These are phyloP conservation scores for Hesperophylax magnus DNA, from an alignment of 1,140 invertebrate species.

Conservation along the genomic window DNA sequence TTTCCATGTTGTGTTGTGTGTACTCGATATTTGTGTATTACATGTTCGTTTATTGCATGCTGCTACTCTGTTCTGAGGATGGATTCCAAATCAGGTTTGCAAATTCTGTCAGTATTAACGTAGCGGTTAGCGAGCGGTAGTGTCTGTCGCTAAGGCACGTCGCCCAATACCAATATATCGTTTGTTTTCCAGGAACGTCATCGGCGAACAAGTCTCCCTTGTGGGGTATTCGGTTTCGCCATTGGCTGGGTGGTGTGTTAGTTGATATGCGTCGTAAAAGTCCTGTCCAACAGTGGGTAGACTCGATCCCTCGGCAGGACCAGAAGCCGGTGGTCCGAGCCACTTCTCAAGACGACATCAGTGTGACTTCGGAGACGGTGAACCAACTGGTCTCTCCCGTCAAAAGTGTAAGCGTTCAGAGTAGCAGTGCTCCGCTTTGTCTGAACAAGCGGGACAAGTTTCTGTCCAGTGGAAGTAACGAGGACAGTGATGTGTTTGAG, in stretches of 20 bases:
- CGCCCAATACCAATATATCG: background rate
- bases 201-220: constrained; percentile 52
- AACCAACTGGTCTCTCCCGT: constrained; percentile 26
- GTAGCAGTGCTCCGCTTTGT: constrained; percentile 31
- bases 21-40: constrained; percentile 45
- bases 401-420: constrained; percentile 31
- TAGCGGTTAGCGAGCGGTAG: background rate
- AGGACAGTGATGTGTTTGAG: constrained; percentile 42
- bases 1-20: constrained; percentile 39
- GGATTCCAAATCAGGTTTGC: constrained; percentile 55
- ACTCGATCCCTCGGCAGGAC: constrained; percentile 64
- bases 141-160: background rate
- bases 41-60: constrained; percentile 50
- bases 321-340: constrained; percentile 3
- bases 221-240: constrained; percentile 66
- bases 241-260: constrained; percentile 67
- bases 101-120: constrained; percentile 11
- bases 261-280: constrained; percentile 70
- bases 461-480: background rate
- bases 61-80: constrained; percentile 48
- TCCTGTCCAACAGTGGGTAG: constrained; percentile 69
- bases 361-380: constrained; percentile 28
- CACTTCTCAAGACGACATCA: constrained; percentile 38
- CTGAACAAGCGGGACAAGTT: background rate
- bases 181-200: constrained; percentile 25